Base-by-base conservation (phyloP, 2,888 invertebrate genomes). In the Matsumyia berberina region DNA sequence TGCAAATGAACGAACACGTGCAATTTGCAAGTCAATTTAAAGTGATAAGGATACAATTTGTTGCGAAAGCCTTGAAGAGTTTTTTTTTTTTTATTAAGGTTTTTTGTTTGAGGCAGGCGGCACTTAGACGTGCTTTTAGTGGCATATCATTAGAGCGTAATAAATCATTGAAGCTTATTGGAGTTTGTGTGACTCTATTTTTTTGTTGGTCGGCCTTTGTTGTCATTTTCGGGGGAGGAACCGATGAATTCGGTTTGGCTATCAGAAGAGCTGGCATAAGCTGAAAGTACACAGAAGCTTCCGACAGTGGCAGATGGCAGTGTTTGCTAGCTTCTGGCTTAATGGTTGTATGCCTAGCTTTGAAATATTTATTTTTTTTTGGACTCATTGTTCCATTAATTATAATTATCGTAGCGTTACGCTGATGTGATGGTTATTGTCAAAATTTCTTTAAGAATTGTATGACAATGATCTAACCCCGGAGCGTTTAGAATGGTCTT, bases 21-120 rank as follows among this genome's bases (percentile, higher is more conserved):
- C 46, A 51, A 72, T 62, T 72, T 72, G 51, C 72, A 62, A 62
- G 72, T 72, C 60, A 72, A 72, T 60, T 60, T 42, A 42, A 42
- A 51, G 60, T 51, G 60, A 51, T 60, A 51, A 51, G 51, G 31
- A 39, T 51, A 42, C 39, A 17, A 33, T 39, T 49, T 39, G 60
- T 33, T 60, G 44, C 15, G 42, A 44, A 44, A 31, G 31, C 58
- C 29, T 60, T 60, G 29, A 62, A 53, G 29, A 31, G 53, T 31
- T 53, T 15, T 53, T 3, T 31, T 31, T 29, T 51, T 12, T 29
- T 29, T 24, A 31, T 53, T n/a, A n/a, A n/a, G n/a, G n/a, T 53
- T n/a, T 31, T 29, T 35, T 17, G 15, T 5, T 9, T 35, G 5
- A 31, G 2, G 17, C 29, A 6, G 19, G 9, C 35, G 19, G 53